A percentile compares a stretch with the other conserved stretches of the same genome.
These are phyloP conservation scores for Asarcornis scutulata DNA, from an alignment of 2,113 vertebrate species.

Conservation along the genomic window DNA sequence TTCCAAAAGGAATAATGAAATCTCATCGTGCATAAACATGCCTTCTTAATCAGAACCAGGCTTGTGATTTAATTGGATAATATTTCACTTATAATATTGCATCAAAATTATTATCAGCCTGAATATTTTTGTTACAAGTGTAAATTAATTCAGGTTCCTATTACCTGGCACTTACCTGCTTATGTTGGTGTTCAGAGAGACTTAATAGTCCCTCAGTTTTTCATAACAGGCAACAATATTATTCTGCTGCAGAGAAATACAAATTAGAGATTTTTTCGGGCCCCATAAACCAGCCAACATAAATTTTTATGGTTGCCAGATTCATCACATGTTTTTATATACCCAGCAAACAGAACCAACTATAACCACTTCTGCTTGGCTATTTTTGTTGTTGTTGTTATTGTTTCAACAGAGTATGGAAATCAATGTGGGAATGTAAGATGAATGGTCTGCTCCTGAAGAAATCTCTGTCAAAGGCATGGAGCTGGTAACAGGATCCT, in stretches of 20 bases:
- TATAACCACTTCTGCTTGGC: neutral
- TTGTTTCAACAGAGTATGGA: neutral
- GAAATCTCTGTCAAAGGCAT: neutral
- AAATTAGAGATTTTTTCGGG: conserved; percentile 10
- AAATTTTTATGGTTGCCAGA: neutral
- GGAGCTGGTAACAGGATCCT: neutral
- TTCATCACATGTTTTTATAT: neutral
- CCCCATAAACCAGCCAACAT: neutral
- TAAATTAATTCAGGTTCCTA: conserved; percentile 40
- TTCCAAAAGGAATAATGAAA: conserved; percentile 64
- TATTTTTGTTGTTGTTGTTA: neutral
- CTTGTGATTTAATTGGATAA: conserved; percentile 39
- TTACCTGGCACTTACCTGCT: conserved; percentile 49
- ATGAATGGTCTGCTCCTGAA: neutral
- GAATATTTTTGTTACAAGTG: conserved; percentile 74
- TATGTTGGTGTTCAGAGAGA: conserved; percentile 23
- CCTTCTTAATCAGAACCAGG: conserved; percentile 53
- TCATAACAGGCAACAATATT: conserved; percentile 38
- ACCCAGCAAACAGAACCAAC: neutral
- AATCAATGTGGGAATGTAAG: neutral
- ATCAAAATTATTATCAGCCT: conserved; percentile 63
- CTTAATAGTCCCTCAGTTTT: conserved; percentile 31
- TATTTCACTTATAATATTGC: conserved; percentile 55
- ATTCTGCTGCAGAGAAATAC: conserved; percentile 46
- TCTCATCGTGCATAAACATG: neutral